These are phyloP conservation scores for Oscheius onirici DNA, from an alignment of 2,888 invertebrate species.

Conservation along the genomic window DNA sequence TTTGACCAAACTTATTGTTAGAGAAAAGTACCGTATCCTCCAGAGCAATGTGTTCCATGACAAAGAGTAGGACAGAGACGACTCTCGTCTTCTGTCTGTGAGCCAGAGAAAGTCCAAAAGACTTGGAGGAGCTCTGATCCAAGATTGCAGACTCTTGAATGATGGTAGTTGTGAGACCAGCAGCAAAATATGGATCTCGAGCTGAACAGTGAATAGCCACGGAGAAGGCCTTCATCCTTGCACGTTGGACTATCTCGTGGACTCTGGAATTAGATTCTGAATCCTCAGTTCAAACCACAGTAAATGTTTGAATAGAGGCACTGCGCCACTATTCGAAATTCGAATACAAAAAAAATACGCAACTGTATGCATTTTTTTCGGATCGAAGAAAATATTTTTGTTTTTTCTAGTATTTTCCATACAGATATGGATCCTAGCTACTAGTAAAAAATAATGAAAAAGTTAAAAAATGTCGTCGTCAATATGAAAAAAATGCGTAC, in stretches of 20 bases:
- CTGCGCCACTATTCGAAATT: too few relatives aligned
- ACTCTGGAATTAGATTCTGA: constrained; percentile 34
- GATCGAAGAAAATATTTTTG: too few relatives aligned
- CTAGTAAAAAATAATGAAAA: too few relatives aligned
- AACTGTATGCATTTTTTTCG: too few relatives aligned
- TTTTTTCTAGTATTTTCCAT: too few relatives aligned
- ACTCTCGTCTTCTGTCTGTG: constrained; percentile 63
- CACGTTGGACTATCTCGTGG: constrained; percentile 46
- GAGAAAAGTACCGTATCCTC: constrained; percentile 32
- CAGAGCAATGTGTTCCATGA: constrained; percentile 16
- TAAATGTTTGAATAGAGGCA: too few relatives aligned
- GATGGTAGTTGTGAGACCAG: constrained; percentile 31
- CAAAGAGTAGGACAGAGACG: constrained; percentile 45
- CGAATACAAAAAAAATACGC: too few relatives aligned
- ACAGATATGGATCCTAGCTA: too few relatives aligned
- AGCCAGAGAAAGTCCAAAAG: constrained; percentile 62
- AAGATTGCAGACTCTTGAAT: constrained; percentile 35
- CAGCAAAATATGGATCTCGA: constrained; percentile 16
- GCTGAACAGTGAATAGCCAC: constrained; percentile 31
- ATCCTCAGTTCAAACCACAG: too few relatives aligned
- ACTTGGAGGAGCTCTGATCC: constrained; percentile 49
- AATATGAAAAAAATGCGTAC: too few relatives aligned
- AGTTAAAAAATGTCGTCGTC: too few relatives aligned
- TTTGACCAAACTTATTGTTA: background rate
- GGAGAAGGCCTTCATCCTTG: constrained; percentile 38